phyloP scores from a whole-genome alignment of 1,140 invertebrate genomes.

The Cotesia vestalis region DNA sequence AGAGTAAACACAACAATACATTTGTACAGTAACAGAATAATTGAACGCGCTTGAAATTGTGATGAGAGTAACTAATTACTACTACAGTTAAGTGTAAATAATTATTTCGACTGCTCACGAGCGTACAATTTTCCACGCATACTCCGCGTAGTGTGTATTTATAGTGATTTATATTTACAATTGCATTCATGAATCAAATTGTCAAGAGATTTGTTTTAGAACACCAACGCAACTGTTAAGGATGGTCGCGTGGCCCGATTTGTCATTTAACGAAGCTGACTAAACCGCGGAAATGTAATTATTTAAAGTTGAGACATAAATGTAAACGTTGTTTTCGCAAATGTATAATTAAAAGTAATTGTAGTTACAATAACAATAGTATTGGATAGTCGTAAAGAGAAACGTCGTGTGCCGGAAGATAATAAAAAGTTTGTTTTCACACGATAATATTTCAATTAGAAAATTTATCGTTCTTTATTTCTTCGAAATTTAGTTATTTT shows the following conservation, averaged over 20 bases:
- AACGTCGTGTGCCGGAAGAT: slow-evolving; percentile 21
- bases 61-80: no score
- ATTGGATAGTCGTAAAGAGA: background rate
- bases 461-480: no score
- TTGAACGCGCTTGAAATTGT: no score
- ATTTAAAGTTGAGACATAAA: slow-evolving; percentile 3
- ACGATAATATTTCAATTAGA: slow-evolving; percentile 1
- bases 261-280: background rate
- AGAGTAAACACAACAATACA: no score
- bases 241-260: slow-evolving; percentile 32
- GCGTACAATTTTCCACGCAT: background rate
- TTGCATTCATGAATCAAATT: slow-evolving; percentile 4
- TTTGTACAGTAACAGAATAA: no score
- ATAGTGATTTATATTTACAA: background rate
- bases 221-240: slow-evolving; percentile 6
- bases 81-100: no score
- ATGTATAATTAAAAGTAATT: background rate
- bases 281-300: slow-evolving; percentile 10
- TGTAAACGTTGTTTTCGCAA: slow-evolving; percentile 8
- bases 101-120: no score
- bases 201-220: background rate
- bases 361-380: background rate
- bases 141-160: no score
- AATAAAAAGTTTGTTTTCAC: slow-evolving; percentile 19
- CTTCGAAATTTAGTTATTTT: no score